Evolutionary conservation across 2,113 vertebrate species (phyloP).

Genomic region (Aythya baeri): DNA sequence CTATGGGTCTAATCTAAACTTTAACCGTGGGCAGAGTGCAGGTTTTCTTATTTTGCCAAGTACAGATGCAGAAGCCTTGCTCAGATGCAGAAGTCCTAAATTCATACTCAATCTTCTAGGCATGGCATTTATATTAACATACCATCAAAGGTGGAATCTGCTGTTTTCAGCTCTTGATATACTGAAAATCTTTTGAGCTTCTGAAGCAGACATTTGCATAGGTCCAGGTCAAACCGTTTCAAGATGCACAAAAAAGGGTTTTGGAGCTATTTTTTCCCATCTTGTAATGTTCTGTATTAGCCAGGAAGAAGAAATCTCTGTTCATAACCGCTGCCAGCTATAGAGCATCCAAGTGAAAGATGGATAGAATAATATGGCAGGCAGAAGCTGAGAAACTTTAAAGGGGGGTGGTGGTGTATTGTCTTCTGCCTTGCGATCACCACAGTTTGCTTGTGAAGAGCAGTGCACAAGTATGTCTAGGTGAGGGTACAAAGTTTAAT

Average conservation of each 20-base stretch:
- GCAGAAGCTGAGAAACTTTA: background rate
- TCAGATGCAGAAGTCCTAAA: background rate
- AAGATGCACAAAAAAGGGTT: background rate
- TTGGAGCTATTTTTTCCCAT: background rate
- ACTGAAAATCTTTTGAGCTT: background rate
- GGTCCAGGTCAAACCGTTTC: background rate
- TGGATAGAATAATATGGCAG: rapidly evolving
- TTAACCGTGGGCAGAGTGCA: background rate
- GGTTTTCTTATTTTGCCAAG: background rate
- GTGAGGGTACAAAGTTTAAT: background rate
- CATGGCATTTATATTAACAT: background rate
- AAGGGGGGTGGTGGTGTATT: background rate
- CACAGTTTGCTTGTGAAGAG: background rate
- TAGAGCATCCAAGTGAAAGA: background rate
- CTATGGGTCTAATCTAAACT: background rate
- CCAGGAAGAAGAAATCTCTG: background rate
- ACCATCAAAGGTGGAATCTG: background rate
- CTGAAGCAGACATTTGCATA: background rate
- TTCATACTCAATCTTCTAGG: background rate
- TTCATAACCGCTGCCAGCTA: background rate
- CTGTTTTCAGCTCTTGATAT: background rate
- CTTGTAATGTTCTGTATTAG: background rate
- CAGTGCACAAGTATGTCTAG: background rate
- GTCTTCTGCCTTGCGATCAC: background rate
- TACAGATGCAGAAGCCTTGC: background rate